Evolutionary conservation across 2,888 invertebrate genomes (phyloP), one percentile per base, ranked within the genome.

Genomic region (Hartigia nigra): DNA sequence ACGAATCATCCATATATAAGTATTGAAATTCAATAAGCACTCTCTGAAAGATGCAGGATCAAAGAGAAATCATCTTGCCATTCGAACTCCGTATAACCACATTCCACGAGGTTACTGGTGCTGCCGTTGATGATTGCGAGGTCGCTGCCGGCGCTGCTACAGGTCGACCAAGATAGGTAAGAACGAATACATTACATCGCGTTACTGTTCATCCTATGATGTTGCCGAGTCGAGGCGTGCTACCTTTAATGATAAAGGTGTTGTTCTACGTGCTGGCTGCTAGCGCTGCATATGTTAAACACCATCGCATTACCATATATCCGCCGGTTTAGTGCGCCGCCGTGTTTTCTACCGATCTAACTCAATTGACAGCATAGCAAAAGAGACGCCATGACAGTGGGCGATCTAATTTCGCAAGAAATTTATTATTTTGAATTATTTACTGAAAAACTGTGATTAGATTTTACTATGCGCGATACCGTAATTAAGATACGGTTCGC

Each of bases 161-260:
- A 55, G 55, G 55, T 23, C 55, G 55, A 23, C 9, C 23, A 23
- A 55, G 55, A 34, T 72, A 72, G 32, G 72, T 80, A 80, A 80
- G 84, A 83, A 85, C 77, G 76, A 80, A 80, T 80, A 76, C 75
- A 78, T 80, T 84, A 81, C 78, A 77, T 72, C 76, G 69, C 70
- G 75, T 36, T 76, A 55, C 74, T 39, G 75, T 74, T 72, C 31
- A 31, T 23, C 74, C 70, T 74, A 77, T 78, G 81, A 84, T 80
- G 77, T 75, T 81, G 83, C 80, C 82, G 82, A 74, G 74, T 79
- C 79, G 82, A 84, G 84, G 81, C 81, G 84, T 81, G 83, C 84
- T 86, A 84, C 87, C 87, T 87, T 87, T 87, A 87, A 87, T 85
- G 86, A 87, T 87, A 87, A 87, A 87, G 85, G 86, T 84, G 87